These are phyloP conservation scores for Pelagia noctiluca DNA, from an alignment of 30 jellyfish, hydroid and myxozoan genomes.

Conservation along the genomic window DNA sequence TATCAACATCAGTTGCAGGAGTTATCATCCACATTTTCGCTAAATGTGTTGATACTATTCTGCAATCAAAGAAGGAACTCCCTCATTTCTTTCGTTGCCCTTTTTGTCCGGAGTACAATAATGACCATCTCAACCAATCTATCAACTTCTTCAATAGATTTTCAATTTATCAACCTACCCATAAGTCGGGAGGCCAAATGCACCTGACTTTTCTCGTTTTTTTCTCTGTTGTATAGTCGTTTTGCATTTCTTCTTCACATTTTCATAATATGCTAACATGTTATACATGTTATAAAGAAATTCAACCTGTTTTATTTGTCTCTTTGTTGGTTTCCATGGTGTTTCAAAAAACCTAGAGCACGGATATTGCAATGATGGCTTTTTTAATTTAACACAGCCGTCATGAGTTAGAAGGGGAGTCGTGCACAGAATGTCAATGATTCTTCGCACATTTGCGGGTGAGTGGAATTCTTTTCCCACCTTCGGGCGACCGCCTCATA, in stretches of 20 bases:
- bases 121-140: neutral
- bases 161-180: constrained; percentile 15
- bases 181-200: constrained; percentile 14
- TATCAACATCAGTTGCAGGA: too few relatives aligned
- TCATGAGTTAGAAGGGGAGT: too few relatives aligned
- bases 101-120: neutral
- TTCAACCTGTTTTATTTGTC: too few relatives aligned
- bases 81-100: constrained; percentile 6
- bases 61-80: neutral
- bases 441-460: too few relatives aligned
- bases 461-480: too few relatives aligned
- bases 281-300: too few relatives aligned
- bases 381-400: too few relatives aligned
- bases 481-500: too few relatives aligned
- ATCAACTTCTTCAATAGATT: neutral
- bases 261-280: constrained; percentile 54
- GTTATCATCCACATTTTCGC: neutral
- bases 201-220: constrained; percentile 27
- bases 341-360: too few relatives aligned
- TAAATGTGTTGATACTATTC: constrained; percentile 1
- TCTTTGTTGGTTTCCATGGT: too few relatives aligned
- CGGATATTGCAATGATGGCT: too few relatives aligned
- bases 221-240: neutral
- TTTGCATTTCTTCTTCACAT: constrained; percentile 10
- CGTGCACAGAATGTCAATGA: too few relatives aligned